Evolutionary conservation across 1,140 invertebrate species (phyloP).

Genomic region (Odontomachus brunneus): DNA sequence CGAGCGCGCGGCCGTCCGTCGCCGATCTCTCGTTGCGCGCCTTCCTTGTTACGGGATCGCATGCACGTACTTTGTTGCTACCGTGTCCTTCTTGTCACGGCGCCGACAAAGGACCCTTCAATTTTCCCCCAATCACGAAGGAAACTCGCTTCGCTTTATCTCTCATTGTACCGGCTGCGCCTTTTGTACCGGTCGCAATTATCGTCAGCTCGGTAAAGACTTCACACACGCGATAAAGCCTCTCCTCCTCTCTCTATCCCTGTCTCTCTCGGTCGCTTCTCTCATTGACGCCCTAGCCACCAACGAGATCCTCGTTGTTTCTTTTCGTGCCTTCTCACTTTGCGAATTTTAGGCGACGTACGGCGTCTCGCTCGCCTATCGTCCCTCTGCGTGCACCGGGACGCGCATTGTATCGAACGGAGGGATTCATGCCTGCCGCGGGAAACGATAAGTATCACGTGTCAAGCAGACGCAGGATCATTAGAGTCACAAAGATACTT

Average conservation of each 20-base stretch:
- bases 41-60: conserved; percentile 58
- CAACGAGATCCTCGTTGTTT: conserved; percentile 64
- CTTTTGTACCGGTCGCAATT: conserved; percentile 48
- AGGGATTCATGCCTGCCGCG: conserved; percentile 49
- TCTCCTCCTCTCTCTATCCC: conserved; percentile 3
- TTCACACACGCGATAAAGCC: conserved; percentile 47
- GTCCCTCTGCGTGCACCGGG: background rate
- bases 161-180: conserved; percentile 39
- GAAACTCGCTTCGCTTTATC: conserved; percentile 48
- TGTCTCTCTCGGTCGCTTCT: background rate
- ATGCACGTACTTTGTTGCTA: conserved; percentile 49
- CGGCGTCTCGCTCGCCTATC: background rate
- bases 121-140: conserved; percentile 58
- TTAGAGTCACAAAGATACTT: conserved; percentile 51
- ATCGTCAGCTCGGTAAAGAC: conserved; percentile 41
- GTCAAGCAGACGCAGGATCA: conserved; percentile 50
- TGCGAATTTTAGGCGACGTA: conserved; percentile 52
- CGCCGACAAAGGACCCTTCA: conserved; percentile 58
- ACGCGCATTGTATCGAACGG: conserved; percentile 25
- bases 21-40: conserved; percentile 47
- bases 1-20: background rate
- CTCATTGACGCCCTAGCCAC: conserved; percentile 7
- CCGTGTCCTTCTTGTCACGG: conserved; percentile 49
- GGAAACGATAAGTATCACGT: conserved; percentile 49
- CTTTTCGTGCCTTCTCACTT: conserved; percentile 58